Base-by-base conservation (phyloP, 2,888 invertebrate species). In the Danaus chrysippus region DNA sequence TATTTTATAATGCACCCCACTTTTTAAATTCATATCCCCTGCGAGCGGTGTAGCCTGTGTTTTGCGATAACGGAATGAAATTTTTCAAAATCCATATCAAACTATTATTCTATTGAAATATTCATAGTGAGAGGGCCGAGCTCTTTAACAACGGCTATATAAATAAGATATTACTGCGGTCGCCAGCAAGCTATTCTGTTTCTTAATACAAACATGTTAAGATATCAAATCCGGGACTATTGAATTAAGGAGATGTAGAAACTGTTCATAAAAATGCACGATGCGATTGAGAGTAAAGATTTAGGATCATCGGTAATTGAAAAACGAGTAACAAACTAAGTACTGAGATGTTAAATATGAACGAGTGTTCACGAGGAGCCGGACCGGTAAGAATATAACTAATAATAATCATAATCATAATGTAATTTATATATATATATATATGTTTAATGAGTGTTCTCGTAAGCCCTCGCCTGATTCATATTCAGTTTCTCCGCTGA, bases 41-140 rank as follows among this genome's bases (percentile, higher is more conserved):
- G n/a, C 17, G 11, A 49, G 49, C 15, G 10, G 49, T 17, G 17
- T 49, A 23, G 61, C 43, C 55, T 61, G 61, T 42, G 56, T 42
- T 42, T 52, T 23, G 43, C 61, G 61, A 61, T 61, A 61, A 43
- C 17, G 56, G 17, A 17, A 49, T 13, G 15, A 46, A 46, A 49
- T 59, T 53, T 53, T 58, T 46, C 60, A 46, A 49, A 56, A 56
- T 54, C 56, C 41, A 56, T 52, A 61, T 56, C 52, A 42, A 61
- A 59, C 59, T 56, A 56, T 61, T 52, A 56, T 61, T 56, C 52
- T 56, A 56, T 61, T 61, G 56, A 61, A 61, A 61, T 61, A 61
- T 61, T 61, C 61, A 61, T 52, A 61, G 52, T 56, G 19, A 56
- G 56, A 52, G 60, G 55, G 56, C 56, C 8, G 23, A 44, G 53